These are phyloP conservation scores for Acronicta aceris DNA, from an alignment of 2,888 invertebrate genomes.

Conservation along the genomic window DNA sequence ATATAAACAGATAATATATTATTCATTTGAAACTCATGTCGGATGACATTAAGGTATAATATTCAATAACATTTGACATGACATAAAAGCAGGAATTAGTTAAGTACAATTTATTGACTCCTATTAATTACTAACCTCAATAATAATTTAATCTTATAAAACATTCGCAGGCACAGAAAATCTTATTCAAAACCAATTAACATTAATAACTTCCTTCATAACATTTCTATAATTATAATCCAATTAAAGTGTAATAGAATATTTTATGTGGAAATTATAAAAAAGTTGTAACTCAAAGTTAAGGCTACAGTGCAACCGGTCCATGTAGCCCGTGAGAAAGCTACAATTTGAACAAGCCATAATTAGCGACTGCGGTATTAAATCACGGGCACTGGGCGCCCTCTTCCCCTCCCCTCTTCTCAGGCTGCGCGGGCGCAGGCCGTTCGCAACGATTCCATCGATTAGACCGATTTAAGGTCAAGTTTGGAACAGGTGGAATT, in stretches of 20 bases:
- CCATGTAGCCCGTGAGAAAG: constrained; percentile 83
- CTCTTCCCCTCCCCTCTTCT: constrained; percentile 53
- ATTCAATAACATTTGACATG: neutral
- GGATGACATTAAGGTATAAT: neutral
- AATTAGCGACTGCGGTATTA: constrained; percentile 86
- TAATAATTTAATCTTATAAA: neutral
- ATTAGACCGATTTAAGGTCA: constrained; percentile 70
- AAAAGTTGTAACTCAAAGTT: constrained; percentile 39
- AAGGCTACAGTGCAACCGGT: constrained; percentile 60
- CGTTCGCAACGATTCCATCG: constrained; percentile 58
- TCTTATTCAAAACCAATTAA: constrained; percentile 40
- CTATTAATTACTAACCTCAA: constrained; percentile 1
- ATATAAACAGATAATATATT: neutral
- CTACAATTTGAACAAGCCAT: constrained; percentile 88
- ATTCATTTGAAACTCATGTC: neutral
- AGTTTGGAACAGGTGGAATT: constrained; percentile 78
- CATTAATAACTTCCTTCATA: constrained; percentile 57
- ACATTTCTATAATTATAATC: constrained; percentile 57
- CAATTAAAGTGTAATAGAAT: constrained; percentile 53
- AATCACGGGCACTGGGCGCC: constrained; percentile 78
- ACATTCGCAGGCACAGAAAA: constrained; percentile 32
- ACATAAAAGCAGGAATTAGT: neutral
- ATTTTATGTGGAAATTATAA: constrained; percentile 51
- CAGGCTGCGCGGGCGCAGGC: constrained; percentile 53
- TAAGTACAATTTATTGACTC: neutral